Percentiles rank a stretch among this genome's conserved stretches.
phyloP scores from a whole-genome alignment of 2,113 vertebrate genomes.

The Nannobrachium achirus region DNA sequence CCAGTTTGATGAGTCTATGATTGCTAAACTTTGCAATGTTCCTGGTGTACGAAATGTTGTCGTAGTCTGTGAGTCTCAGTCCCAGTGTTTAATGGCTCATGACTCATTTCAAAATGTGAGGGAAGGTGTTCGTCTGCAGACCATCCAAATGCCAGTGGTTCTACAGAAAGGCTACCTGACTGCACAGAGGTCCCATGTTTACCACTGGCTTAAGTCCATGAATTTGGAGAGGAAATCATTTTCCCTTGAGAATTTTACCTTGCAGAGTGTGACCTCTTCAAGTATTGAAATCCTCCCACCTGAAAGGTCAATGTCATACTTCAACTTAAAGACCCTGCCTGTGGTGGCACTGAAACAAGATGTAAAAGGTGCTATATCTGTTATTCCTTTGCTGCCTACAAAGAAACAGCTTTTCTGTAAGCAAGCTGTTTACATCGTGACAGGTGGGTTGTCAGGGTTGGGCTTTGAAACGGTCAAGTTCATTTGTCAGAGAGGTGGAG shows the following conservation, averaged over 20 bases:
- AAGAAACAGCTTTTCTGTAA: constrained; percentile 76
- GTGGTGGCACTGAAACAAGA: constrained; percentile 67
- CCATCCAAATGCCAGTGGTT: constrained; percentile 59
- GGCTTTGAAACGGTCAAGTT: constrained; percentile 90
- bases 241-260: constrained; percentile 48
- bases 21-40: constrained; percentile 63
- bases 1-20: constrained; percentile 64
- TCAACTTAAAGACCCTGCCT: constrained; percentile 65
- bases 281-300: constrained; percentile 5
- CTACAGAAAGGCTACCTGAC: constrained; percentile 81
- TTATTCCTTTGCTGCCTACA: constrained; percentile 69
- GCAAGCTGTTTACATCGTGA: constrained; percentile 82
- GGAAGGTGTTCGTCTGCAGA: constrained; percentile 75
- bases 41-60: constrained; percentile 73
- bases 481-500: constrained; percentile 82
- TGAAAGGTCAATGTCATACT: constrained; percentile 74
- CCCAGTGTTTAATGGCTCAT: constrained; percentile 33
- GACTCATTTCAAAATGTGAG: constrained; percentile 55
- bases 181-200: constrained; percentile 63
- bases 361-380: constrained; percentile 49
- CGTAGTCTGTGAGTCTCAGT: constrained; percentile 72
- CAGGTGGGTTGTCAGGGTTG: constrained; percentile 85
- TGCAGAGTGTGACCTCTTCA: constrained; percentile 59
- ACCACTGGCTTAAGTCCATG: constrained; percentile 80
- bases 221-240: constrained; percentile 58